A percentile compares a stretch with the other conserved stretches of the same genome.
These are phyloP conservation scores for Tinamus guttatus DNA, from an alignment of 2,113 vertebrate genomes.

Conservation along the genomic window DNA sequence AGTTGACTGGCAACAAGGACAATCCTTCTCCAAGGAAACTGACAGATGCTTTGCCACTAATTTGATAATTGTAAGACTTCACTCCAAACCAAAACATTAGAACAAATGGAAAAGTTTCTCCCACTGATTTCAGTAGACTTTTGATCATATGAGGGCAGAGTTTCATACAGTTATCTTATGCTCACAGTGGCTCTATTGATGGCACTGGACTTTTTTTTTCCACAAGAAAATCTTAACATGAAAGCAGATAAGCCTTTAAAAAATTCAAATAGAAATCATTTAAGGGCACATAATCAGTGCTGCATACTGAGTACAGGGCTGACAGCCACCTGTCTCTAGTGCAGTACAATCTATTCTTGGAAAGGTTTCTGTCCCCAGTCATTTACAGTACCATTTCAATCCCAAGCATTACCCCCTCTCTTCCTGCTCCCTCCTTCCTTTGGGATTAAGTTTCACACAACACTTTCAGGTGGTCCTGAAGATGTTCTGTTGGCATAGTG, in stretches of 20 bases:
- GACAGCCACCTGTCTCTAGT: neutral
- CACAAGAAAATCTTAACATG: neutral
- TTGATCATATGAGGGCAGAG: neutral
- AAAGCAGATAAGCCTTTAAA: neutral
- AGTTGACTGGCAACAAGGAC: neutral
- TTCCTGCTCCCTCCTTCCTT: neutral
- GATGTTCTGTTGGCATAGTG: neutral
- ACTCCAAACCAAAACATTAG: neutral
- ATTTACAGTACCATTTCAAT: neutral
- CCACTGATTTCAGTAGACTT: neutral
- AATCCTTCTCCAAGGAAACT: neutral
- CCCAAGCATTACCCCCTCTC: neutral
- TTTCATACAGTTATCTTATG: neutral
- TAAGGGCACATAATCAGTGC: neutral
- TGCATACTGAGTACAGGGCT: accelerated
- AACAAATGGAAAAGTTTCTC: neutral
- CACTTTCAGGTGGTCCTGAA: neutral
- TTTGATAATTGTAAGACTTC: neutral
- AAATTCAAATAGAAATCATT: neutral
- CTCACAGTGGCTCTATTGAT: neutral
- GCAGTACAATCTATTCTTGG: neutral
- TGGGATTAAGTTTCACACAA: neutral
- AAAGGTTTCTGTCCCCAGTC: neutral
- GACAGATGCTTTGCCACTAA: neutral
- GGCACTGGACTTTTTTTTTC: neutral